Base-by-base conservation (phyloP, 1,140 invertebrate genomes). In the Thaumetopoea pityocampa region DNA sequence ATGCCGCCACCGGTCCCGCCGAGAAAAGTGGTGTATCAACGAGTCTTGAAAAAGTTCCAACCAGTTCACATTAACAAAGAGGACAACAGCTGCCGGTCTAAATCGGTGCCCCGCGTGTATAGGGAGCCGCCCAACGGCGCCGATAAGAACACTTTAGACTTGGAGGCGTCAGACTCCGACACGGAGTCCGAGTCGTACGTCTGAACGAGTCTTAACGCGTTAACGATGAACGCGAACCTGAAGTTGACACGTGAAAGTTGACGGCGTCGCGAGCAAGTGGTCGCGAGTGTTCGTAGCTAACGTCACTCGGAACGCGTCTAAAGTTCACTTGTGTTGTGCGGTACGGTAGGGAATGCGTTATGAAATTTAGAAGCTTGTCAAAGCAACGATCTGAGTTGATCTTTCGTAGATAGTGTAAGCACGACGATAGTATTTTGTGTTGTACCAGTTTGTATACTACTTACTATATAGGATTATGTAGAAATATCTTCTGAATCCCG, bases 151-250 rank as follows among this genome's bases (percentile, higher is more conserved):
- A 66, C 71, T n/a, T 56, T 85, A 57, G 78, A 73, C 24, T 57
- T 85, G 15, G 80, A 77, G 22, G 73, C 67, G 34, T 82, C 81
- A 3, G 84, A 82, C 37, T 83, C 84, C 7, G 84, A 85, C 41
- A 86, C 84, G 1, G 84, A 86, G 57, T 85, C 84, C 4, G 84
- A 86, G 52, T 86, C 84, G 23, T 86, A 86, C 51, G 84, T 86
- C 24, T 85, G 49, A 76, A 42, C 9, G n/a, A n/a, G n/a, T n/a
- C n/a, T n/a, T n/a, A n/a, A n/a, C n/a, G n/a, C n/a, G n/a, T n/a
- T n/a, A n/a, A n/a, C n/a, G n/a, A n/a, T n/a, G n/a, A n/a, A n/a
- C n/a, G n/a, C n/a, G n/a, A n/a, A n/a, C n/a, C n/a, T n/a, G n/a
- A n/a, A n/a, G n/a, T n/a, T n/a, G n/a, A n/a, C n/a, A n/a, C n/a